phyloP scores from a whole-genome alignment of 2,113 vertebrate genomes.

The Apteryx owenii region DNA sequence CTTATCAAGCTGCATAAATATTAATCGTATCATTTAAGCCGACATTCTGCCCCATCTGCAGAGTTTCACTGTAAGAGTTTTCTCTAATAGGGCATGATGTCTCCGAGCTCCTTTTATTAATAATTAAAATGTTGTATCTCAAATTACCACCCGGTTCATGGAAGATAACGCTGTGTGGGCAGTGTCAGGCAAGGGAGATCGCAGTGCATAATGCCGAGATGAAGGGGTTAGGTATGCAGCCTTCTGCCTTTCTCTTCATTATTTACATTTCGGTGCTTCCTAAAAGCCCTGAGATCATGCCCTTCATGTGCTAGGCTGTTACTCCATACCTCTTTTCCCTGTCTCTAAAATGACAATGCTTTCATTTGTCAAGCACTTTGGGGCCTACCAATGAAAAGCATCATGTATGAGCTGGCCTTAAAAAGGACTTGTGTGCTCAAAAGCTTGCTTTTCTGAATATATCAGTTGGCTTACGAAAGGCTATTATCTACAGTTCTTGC shows the following conservation, averaged over 20 bases:
- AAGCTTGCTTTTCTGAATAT: neutral
- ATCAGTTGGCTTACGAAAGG: neutral
- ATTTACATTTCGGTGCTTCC: constrained; percentile 39
- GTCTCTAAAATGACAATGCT: neutral
- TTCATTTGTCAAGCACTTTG: neutral
- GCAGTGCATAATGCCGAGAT: neutral
- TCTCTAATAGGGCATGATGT: constrained; percentile 61
- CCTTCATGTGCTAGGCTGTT: neutral
- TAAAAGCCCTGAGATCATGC: neutral
- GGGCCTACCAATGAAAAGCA: neutral
- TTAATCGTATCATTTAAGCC: constrained; percentile 66
- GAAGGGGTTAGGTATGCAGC: constrained; percentile 18
- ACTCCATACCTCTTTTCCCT: neutral
- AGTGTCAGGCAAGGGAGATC: constrained; percentile 56
- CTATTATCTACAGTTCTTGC: neutral
- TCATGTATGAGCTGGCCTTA: neutral
- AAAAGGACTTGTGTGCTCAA: neutral
- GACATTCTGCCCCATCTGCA: constrained; percentile 53
- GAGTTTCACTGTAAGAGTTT: constrained; percentile 48
- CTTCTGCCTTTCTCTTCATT: constrained; percentile 34
- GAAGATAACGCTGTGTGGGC: constrained; percentile 47
- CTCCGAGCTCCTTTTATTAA: constrained; percentile 72
- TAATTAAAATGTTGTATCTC: constrained; percentile 69
- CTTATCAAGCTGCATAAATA: constrained; percentile 71
- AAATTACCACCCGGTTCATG: constrained; percentile 47